Conservation (phyloP, 2,113 vertebrate genomes). For the Chionomys nivalis region DNA sequence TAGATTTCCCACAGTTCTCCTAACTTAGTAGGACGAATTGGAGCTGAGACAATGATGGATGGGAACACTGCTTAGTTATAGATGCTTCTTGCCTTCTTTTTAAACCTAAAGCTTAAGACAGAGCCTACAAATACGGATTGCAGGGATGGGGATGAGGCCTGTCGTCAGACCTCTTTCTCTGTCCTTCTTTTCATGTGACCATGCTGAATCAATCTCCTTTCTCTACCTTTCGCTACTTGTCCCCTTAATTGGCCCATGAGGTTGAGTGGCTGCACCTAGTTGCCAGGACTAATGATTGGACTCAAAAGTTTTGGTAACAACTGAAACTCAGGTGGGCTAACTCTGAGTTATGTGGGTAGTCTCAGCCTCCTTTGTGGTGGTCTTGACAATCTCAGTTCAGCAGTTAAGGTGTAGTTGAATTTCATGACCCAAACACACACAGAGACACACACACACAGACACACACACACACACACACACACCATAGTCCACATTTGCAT, state of each 20-base stretch:
- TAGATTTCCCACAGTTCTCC: neutral
- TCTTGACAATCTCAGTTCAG: accelerated
- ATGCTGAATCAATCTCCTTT: neutral
- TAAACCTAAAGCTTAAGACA: neutral
- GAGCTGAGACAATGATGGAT: neutral
- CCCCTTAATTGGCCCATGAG: neutral
- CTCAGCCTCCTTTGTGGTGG: too few species aligned
- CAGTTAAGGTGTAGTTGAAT: neutral
- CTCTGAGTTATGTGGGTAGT: neutral
- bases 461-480: neutral
- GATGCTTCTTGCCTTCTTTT: neutral
- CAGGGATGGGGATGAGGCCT: neutral
- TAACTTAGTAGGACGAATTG: neutral
- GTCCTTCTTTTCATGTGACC: neutral
- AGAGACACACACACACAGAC: neutral
- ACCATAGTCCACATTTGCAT: neutral
- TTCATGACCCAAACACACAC: neutral
- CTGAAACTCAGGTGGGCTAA: neutral
- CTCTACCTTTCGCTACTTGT: neutral
- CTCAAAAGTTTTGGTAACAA: neutral
- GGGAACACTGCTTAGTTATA: neutral
- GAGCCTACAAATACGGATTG: neutral
- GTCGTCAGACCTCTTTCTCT: neutral
- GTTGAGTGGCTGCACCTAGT: neutral
- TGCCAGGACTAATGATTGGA: neutral